Conservation (phyloP, 2,113 vertebrate genomes). For the Phocoena sinus region DNA sequence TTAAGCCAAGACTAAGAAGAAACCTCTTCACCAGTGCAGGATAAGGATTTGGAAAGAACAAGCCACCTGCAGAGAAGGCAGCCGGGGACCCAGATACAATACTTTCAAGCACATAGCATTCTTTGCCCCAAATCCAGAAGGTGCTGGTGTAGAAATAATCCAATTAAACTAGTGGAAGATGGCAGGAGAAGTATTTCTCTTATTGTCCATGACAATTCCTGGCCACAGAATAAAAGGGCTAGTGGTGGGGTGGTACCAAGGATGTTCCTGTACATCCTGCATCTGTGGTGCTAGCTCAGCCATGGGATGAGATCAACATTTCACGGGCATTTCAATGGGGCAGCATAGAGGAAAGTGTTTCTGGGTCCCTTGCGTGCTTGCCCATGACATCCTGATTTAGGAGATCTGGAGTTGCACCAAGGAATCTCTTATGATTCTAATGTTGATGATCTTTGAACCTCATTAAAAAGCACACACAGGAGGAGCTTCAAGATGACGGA, state of each 20-base stretch:
- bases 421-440: not conserved
- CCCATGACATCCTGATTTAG: not conserved
- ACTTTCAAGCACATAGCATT: not conserved
- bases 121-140: not conserved
- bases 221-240: not conserved
- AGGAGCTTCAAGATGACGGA: too few species aligned
- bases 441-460: not conserved
- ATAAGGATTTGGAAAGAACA: not conserved
- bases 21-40: not conserved
- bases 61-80: not conserved
- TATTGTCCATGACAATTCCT: not conserved
- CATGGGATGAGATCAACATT: not conserved
- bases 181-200: not conserved
- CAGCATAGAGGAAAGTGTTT: not conserved
- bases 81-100: not conserved
- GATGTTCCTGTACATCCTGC: not conserved
- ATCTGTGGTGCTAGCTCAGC: not conserved
- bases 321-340: accelerated
- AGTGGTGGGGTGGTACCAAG: not conserved
- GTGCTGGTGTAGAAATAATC: not conserved
- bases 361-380: not conserved
- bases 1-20: slow-evolving; percentile 24
- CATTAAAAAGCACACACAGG: not conserved
- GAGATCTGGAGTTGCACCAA: not conserved
- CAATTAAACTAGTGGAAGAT: not conserved